Conservation (phyloP, 1,140 invertebrate genomes). For the Littorina saxatilis region DNA sequence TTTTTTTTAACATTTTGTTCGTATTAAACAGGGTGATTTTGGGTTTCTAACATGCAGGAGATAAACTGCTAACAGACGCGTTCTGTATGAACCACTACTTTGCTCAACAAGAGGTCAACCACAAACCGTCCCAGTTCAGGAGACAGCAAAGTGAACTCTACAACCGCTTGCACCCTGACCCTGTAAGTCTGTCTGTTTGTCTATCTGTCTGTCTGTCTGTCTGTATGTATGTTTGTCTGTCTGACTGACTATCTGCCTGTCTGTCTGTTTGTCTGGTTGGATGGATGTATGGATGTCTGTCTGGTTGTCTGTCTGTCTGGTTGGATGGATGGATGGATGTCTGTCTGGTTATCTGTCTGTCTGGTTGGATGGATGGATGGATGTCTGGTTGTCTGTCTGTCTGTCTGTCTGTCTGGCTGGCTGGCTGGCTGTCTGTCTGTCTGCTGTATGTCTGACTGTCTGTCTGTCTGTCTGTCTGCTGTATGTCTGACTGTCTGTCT, state of each 20-base stretch:
- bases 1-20: too few relatives aligned
- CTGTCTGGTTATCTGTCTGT: neutral
- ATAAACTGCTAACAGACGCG: constrained; percentile 66
- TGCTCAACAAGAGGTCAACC: constrained; percentile 52
- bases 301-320: neutral
- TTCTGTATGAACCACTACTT: constrained; percentile 70
- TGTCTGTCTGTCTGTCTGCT: neutral
- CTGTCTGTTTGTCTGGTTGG: neutral
- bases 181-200: constrained; percentile 52
- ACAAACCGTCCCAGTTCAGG: constrained; percentile 55
- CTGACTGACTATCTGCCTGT: neutral
- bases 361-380: neutral
- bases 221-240: neutral
- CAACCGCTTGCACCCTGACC: constrained; percentile 66
- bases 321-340: too few relatives aligned
- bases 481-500: neutral
- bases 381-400: neutral
- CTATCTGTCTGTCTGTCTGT: neutral
- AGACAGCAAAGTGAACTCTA: constrained; percentile 71
- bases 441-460: neutral
- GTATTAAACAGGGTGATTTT: too few relatives aligned
- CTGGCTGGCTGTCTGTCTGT: neutral
- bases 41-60: constrained; percentile 64
- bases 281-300: too few relatives aligned
- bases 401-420: neutral